These are phyloP conservation scores for Hipposideros larvatus DNA, from an alignment of 2,797 vertebrate species.

Conservation along the genomic window DNA sequence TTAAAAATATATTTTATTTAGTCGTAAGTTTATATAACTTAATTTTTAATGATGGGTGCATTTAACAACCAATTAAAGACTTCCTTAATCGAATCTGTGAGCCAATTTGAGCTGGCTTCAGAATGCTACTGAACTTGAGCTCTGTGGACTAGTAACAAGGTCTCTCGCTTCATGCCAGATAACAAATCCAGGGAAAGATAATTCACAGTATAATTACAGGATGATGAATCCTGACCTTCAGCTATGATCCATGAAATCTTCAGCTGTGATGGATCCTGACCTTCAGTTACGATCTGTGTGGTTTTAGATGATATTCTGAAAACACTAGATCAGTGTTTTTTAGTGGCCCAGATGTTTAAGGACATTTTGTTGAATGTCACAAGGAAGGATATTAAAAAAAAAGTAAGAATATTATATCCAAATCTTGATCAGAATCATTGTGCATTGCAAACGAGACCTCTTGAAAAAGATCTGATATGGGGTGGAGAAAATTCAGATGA, in stretches of 20 bases:
- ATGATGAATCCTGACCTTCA: slow-evolving; percentile 7
- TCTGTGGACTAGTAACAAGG: neutral
- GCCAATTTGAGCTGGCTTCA: neutral
- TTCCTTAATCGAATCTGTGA: neutral
- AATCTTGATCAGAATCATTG: neutral
- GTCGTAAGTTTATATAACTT: neutral
- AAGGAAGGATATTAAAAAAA: slow-evolving; percentile 10
- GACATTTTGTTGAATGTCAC: neutral
- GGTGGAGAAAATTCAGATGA: neutral
- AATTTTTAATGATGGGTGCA: neutral
- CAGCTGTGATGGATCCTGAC: neutral
- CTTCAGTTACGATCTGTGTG: neutral
- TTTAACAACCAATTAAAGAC: neutral
- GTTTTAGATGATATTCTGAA: neutral
- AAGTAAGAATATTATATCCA: neutral
- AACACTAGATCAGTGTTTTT: neutral
- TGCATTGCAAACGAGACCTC: neutral
- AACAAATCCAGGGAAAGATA: neutral
- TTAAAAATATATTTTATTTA: slow-evolving; percentile 17
- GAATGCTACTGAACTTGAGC: neutral
- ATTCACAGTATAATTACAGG: neutral
- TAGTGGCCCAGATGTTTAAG: neutral
- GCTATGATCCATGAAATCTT: neutral
- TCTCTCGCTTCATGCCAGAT: neutral
- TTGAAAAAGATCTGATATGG: neutral